Base-by-base conservation (phyloP, 2,888 invertebrate species). In the Drosophila nr. perissopoda region DNA sequence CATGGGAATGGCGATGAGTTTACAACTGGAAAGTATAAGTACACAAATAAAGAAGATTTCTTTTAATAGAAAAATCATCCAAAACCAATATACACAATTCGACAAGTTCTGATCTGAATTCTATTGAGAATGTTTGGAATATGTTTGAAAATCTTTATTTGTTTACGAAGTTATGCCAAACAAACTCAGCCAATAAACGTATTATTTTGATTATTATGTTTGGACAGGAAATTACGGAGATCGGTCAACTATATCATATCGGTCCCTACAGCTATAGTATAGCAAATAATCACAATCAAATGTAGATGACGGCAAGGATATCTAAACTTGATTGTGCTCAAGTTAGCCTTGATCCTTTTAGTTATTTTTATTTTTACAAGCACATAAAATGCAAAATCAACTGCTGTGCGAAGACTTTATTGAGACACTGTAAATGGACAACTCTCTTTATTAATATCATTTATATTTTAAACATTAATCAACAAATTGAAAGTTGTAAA, bases 1-100 rank as follows among this genome's bases (percentile, higher is more conserved):
- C 8, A 27, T 25, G 54, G 54, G n/a, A 25, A 59, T 56, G 58
- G 49, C 58, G 57, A 61, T 59, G 74, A 52, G 38, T 48, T 33
- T 54, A 42, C 34, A 76, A 67, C 56, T 57, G 76, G 25, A 56
- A 66, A 33, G 11, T 33, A 25, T 1, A 25, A 8, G 2, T 46
- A 1, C 4, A 8, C 46, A 11, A 1, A 42, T 0, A 46, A 2
- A 21, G 1, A 21, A 21, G 0, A 46, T 0, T 21, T 21, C 7
- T 13, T 7, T 4, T 13, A 21, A 13, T 21, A 6, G 13, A 3
- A 42, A 13, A 42, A 42, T 13, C 1, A 42, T 42, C 3, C 13
- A 21, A 13, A 7, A 46, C 4, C 13, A 42, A 42, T 13, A 21
- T 42, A 13, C 7, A 7, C 21, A 33, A 33, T 10, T 10, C 1